Conservation (phyloP, 2,888 invertebrate genomes). For the Pristionchus entomophagus region DNA sequence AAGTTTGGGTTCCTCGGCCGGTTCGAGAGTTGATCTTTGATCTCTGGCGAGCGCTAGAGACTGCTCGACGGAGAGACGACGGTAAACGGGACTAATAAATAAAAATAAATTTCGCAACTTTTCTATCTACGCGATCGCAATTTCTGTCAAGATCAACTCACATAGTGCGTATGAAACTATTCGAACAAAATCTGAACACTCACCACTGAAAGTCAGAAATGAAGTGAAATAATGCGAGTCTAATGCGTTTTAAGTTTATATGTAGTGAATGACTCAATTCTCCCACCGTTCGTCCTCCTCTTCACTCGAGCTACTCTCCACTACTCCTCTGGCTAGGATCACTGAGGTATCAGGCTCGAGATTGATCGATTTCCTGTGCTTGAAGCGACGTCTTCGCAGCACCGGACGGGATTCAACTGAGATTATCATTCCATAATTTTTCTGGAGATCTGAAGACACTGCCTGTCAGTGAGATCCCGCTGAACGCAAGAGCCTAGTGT, state of each 20-base stretch:
- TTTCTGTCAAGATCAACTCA: not conserved
- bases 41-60: not conserved
- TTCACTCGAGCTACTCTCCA: not conserved
- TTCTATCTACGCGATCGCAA: not conserved
- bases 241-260: not conserved
- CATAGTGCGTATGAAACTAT: not conserved
- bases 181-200: too few relatives aligned
- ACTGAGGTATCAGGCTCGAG: conserved; percentile 13
- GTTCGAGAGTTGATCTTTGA: not conserved
- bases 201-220: too few relatives aligned
- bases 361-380: conserved; percentile 43
- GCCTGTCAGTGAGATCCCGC: too few relatives aligned
- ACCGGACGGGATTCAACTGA: conserved; percentile 42
- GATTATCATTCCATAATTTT: too few relatives aligned
- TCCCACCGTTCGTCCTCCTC: conserved; percentile 23
- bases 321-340: conserved; percentile 29
- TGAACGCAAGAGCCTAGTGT: too few relatives aligned
- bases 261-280: not conserved
- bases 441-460: too few relatives aligned
- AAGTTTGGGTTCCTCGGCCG: not conserved
- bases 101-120: too few relatives aligned
- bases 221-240: not conserved
- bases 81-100: not conserved
- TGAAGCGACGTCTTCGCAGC: not conserved
- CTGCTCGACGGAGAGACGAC: not conserved